A percentile compares a stretch with the other conserved stretches of the same genome.
These are phyloP conservation scores for Fukomys damarensis DNA, from an alignment of 2,113 vertebrate genomes.

Conservation along the genomic window DNA sequence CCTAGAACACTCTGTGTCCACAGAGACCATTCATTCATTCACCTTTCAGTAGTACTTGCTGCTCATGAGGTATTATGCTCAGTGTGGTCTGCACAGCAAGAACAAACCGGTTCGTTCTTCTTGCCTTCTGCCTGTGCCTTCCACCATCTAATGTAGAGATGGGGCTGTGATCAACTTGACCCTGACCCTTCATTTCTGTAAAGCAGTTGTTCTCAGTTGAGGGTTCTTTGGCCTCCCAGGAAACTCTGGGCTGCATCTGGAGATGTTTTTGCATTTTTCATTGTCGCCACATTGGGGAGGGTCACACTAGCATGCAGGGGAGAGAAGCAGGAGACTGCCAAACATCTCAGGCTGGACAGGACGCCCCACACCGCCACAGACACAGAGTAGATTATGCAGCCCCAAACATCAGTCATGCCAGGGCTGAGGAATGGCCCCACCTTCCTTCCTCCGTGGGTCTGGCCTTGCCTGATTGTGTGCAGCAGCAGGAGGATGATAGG, in stretches of 20 bases:
- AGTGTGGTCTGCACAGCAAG: background rate
- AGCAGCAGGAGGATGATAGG: background rate
- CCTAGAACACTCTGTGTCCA: background rate
- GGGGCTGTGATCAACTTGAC: background rate
- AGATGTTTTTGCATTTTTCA: background rate
- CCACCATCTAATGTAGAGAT: background rate
- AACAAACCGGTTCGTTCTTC: background rate
- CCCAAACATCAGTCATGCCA: background rate
- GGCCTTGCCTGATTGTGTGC: background rate
- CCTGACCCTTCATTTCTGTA: background rate
- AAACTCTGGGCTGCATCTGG: background rate
- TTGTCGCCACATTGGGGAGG: background rate
- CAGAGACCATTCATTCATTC: background rate
- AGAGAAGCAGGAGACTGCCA: background rate
- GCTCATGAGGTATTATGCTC: background rate
- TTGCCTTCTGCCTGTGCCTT: background rate
- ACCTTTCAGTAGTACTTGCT: background rate
- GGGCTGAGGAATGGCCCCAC: background rate
- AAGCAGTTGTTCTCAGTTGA: background rate
- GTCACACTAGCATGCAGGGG: background rate
- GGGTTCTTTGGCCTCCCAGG: background rate
- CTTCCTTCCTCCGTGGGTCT: background rate
- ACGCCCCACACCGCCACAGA: background rate
- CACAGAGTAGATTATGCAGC: background rate
- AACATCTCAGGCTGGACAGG: background rate